Percentiles rank a stretch among this genome's conserved stretches.
Conservation (phyloP, 2,113 vertebrate genomes). For the Mormyrus lacerda region DNA sequence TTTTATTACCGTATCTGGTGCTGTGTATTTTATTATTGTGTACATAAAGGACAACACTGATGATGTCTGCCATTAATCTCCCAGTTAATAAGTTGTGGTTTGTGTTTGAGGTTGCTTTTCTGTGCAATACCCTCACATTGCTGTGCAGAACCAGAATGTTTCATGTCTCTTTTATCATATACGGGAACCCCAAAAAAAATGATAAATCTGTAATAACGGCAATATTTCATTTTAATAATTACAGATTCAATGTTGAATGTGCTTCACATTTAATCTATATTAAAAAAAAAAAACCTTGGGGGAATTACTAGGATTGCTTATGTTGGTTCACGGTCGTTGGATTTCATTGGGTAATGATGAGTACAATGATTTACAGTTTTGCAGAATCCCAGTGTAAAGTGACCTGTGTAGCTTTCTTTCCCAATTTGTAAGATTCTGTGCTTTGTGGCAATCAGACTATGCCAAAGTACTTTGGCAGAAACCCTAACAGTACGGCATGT, state of each 20-base stretch:
- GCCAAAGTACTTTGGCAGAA: not conserved
- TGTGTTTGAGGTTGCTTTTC: not conserved
- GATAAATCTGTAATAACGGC: not conserved
- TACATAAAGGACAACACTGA: conserved; percentile 39
- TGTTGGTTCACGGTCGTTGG: not conserved
- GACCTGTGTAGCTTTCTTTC: not conserved
- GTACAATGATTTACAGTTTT: not conserved
- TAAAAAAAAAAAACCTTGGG: not conserved
- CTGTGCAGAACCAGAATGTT: conserved; percentile 14
- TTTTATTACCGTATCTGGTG: conserved; percentile 57
- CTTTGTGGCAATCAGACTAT: not conserved
- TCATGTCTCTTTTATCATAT: conserved; percentile 5
- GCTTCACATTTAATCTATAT: conserved; percentile 48
- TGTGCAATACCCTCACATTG: conserved; percentile 20
- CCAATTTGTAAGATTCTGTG: not conserved
- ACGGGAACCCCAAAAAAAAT: not conserved
- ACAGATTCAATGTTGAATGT: conserved; percentile 38
- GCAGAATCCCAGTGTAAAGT: not conserved
- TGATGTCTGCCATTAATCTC: conserved; percentile 38
- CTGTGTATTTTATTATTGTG: conserved; percentile 46
- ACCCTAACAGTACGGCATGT: not conserved
- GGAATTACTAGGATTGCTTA: not conserved
- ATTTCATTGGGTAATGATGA: not conserved
- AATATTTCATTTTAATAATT: conserved; percentile 4
- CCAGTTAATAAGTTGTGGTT: conserved; percentile 22